Evolutionary conservation across 2,888 invertebrate genomes (phyloP).

Genomic region (Osmoderma eremita): DNA sequence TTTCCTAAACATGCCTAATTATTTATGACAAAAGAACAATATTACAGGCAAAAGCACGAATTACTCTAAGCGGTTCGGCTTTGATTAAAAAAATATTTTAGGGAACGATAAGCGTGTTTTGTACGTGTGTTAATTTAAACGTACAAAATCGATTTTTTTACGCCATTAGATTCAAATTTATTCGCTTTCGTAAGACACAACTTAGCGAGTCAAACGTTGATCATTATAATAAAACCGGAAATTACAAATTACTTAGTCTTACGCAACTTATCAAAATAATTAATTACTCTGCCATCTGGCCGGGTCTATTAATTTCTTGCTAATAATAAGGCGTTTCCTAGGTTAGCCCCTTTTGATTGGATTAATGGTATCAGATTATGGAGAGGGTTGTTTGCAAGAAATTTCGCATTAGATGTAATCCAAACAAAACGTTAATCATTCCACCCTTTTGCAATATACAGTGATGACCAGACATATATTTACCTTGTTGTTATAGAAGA

Average conservation of each 20-base stretch:
- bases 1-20: no score
- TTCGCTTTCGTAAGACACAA: neutral
- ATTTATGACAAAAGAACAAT: no score
- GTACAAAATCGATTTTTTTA: no score
- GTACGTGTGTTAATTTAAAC: no score
- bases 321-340: constrained; percentile 9
- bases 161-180: constrained; percentile 9
- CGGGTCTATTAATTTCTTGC: constrained; percentile 21
- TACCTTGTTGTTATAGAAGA: no score
- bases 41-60: no score
- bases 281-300: constrained; percentile 19
- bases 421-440: no score
- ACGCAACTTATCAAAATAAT: constrained; percentile 11
- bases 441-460: no score
- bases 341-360: constrained; percentile 5
- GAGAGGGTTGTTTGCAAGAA: neutral
- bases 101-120: no score
- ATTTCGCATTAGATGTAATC: neutral
- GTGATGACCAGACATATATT: no score
- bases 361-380: constrained; percentile 11
- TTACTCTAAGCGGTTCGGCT: no score
- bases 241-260: constrained; percentile 14
- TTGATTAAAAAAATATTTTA: no score
- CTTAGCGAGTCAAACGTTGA: neutral
- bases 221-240: constrained; percentile 27